A percentile compares a stretch with the other conserved stretches of the same genome.
Evolutionary conservation across 2,797 vertebrate genomes (phyloP).

Genomic region (Acanthis flammea): DNA sequence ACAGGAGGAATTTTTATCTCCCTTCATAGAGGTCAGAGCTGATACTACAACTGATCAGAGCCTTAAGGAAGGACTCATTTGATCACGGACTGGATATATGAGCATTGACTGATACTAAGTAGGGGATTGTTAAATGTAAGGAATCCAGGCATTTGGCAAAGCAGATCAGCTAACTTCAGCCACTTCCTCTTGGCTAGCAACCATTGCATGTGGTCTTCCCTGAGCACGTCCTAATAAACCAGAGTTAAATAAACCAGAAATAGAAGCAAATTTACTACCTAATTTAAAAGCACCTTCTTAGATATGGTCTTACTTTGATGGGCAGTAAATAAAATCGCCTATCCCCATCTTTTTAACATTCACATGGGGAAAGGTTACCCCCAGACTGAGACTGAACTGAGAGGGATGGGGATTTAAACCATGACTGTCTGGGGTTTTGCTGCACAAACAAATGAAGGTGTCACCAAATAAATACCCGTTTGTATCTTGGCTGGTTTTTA

Average conservation of each 20-base stretch:
- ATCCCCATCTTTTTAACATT: neutral
- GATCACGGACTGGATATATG: neutral
- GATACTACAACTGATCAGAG: neutral
- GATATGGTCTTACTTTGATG: neutral
- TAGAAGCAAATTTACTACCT: neutral
- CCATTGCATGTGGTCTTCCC: neutral
- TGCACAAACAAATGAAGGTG: neutral
- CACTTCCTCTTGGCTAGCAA: neutral
- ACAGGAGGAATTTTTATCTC: neutral
- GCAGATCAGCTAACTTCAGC: neutral
- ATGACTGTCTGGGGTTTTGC: neutral
- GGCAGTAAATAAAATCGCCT: rapidly evolving
- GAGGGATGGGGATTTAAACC: neutral
- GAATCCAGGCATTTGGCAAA: neutral
- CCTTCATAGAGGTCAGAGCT: neutral
- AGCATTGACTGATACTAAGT: neutral
- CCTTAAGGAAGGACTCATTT: neutral
- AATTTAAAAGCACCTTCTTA: neutral
- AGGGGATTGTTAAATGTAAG: neutral
- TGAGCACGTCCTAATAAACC: neutral
- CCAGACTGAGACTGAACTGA: neutral
- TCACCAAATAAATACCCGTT: neutral
- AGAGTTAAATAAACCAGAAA: neutral
- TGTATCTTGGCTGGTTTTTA: neutral
- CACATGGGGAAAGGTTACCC: rapidly evolving